Evolutionary conservation across 2,113 vertebrate genomes (phyloP), one percentile per base, ranked within the genome.

Genomic region (Proterorhinus semilunaris): DNA sequence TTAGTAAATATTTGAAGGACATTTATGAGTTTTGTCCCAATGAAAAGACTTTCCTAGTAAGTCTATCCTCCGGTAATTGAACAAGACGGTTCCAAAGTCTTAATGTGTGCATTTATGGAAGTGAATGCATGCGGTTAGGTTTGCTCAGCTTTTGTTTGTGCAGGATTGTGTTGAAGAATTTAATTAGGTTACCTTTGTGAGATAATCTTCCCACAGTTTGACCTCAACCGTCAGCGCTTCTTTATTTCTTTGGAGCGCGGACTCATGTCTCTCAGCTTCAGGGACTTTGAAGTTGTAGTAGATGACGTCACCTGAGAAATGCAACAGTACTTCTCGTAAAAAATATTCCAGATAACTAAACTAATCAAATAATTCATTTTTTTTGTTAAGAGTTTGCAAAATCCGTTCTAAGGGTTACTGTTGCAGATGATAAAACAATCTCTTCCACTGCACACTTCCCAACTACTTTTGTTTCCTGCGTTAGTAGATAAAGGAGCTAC

Each of bases 191-290:
- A 91, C 92, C 87, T 90, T 87, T 59, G 76, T 5, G 69, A 93
- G 16, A 75, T 94, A 88, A n/a, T 78, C 75, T 53, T 94, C 91
- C 92, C 92, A 94, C 42, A 92, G 65, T 47, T 86, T 78, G 42
- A 93, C 0, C 63, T 94, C 92, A 1, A 47, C 6, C 0, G 1
- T 21, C 59, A 93, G 67, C 2, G 43, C 62, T 21, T 91, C 88
- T 15, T 4, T 71, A 74, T 92, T 86, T 66, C 92, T 88, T 71
- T 90, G 55, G 17, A 87, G 0, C 5, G 92, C 86, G 6, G 88
- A 86, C 10, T 93, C 90, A 1, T 88, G 90, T 17, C 88, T 83
- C 90, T 94, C 92, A 2, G 5, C 83, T 53, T 93, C 91, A 0
- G 92, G 92, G 11, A 92, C 69, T 10, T 48, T 73, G 58, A 66